Base-by-base conservation (phyloP, 1,140 invertebrate species). In the Camponotus pennsylvanicus region DNA sequence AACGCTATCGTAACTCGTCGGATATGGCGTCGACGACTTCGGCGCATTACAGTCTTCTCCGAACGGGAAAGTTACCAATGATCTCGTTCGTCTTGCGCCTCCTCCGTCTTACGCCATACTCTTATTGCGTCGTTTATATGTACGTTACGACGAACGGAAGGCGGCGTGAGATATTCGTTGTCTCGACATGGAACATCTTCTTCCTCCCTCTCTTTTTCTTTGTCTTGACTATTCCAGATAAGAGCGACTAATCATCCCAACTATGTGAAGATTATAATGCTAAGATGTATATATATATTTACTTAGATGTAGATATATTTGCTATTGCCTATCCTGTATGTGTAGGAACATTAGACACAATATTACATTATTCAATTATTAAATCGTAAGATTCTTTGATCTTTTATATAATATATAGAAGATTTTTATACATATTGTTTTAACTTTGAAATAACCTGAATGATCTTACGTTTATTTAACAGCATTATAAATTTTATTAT, bases 1-100 rank as follows among this genome's bases (percentile, higher is more conserved):
- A 75, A 52, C n/a, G 75, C 34, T 79, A 67, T 69, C 78, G 87
- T 84, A 89, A 86, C 83, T 15, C 42, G 87, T 85, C 87, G 85
- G 75, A 86, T 86, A 89, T 79, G 87, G 70, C 76, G 69, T 75
- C 57, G 57, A 27, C 42, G 61, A 13, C 45, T 49, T 49, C 45
- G 40, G 63, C 79, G 49, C 78, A 40, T 88, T 85, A 89, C 87
- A 75, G 59, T 71, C 64, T n/a, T 57, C n/a, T 13, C 52, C n/a
- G 64, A 80, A 70, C 66, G 66, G 70, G 66, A 80, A 70, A 70
- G 64, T 80, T 63, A 42, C 64, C 40, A 57, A 79, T 52, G 45
- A 49, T 80, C 49, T 40, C 66, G 77, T 70, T 69, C 76, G 61
- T 77, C 27, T 45, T 18, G 63, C 34, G 63, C 76, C 9, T 78